A percentile compares a stretch with the other conserved stretches of the same genome.
Conservation (phyloP, 2,888 invertebrate species). For the Isoperla grammatica region DNA sequence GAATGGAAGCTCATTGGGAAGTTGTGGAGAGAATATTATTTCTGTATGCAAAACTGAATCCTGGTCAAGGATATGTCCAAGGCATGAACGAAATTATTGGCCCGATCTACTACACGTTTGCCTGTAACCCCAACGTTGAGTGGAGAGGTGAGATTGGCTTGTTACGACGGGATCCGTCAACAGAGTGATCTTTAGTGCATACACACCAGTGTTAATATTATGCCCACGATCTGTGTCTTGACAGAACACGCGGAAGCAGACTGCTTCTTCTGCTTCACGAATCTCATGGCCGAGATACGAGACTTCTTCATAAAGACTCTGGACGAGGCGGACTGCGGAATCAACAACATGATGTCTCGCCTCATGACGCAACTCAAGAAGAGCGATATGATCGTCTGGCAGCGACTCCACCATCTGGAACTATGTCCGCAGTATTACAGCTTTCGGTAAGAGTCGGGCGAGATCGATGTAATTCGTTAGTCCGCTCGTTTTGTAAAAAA, state of each 20-base stretch:
- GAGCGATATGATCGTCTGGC: slow-evolving; percentile 72
- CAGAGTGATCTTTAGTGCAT: too few relatives aligned
- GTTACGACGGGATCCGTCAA: too few relatives aligned
- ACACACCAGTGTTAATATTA: too few relatives aligned
- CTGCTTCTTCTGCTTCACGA: slow-evolving; percentile 97
- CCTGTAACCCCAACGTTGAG: slow-evolving; percentile 74
- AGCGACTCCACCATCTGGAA: slow-evolving; percentile 72
- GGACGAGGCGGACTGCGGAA: slow-evolving; percentile 89
- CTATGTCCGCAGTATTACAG: slow-evolving; percentile 94
- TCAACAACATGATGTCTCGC: slow-evolving; percentile 82
- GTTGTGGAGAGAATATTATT: slow-evolving; percentile 95
- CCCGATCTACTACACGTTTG: slow-evolving; percentile 96
- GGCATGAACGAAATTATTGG: slow-evolving; percentile 99
- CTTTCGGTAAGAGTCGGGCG: slow-evolving; percentile 66
- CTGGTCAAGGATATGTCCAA: slow-evolving; percentile 93
- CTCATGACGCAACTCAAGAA: slow-evolving; percentile 69
- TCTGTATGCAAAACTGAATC: slow-evolving; percentile 95
- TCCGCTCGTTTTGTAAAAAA: too few relatives aligned
- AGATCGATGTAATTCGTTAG: too few relatives aligned
- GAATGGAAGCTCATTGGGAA: slow-evolving; percentile 97
- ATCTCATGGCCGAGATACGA: slow-evolving; percentile 94
- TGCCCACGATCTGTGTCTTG: too few relatives aligned
- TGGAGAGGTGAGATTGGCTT: slow-evolving; percentile 69
- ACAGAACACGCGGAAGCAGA: slow-evolving; percentile 92
- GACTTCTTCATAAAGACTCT: slow-evolving; percentile 95